Base-by-base conservation (phyloP, 2,113 vertebrate species). In the Psilopsiagon aymara region DNA sequence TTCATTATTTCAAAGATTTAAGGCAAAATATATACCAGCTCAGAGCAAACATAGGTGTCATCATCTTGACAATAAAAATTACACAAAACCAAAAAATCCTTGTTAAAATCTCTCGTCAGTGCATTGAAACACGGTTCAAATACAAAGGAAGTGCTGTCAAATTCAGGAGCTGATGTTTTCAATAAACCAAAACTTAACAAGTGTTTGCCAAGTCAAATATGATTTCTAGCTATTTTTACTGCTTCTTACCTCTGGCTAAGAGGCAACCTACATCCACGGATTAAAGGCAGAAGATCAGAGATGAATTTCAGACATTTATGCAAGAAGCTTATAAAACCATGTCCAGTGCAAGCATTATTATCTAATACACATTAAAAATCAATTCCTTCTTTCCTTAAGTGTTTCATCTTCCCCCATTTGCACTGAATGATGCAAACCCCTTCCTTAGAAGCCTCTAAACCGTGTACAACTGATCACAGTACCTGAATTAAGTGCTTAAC, bases 161-260 rank as follows among this genome's bases (percentile, higher is more conserved):
- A 85, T 80, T 88, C 67, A 92, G 51, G 14, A 88, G 55, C 57
- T 69, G 57, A 52, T 33, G 55, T 86, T 82, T 82, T 81, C 84
- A 94, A 81, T 87, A 90, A 91, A 84, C 21, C 55, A 85, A 78
- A 92, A 67, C 87, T 91, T 89, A 93, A 82, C 62, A 83, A 90
- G 85, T n/a, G 8, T 55, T 79, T 94, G 59, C 82, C 67, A 89
- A 86, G 69, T 71, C 80, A 86, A 86, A 88, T 73, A 51, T n/a
- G 33, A 90, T 85, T 92, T 74, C 83, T 33, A 78, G 75, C 52
- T 95, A 93, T 83, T 95, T 96, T 95, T 92, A 88, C 44, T 62
- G 53, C 75, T 85, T 96, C 86, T 79, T 77, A 84, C 86, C 73
- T 62, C 85, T 90, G 68, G 84, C 82, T 90, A 96, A 96, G 53